Conservation (phyloP, 2,113 vertebrate genomes). For the Numenius arquata region DNA sequence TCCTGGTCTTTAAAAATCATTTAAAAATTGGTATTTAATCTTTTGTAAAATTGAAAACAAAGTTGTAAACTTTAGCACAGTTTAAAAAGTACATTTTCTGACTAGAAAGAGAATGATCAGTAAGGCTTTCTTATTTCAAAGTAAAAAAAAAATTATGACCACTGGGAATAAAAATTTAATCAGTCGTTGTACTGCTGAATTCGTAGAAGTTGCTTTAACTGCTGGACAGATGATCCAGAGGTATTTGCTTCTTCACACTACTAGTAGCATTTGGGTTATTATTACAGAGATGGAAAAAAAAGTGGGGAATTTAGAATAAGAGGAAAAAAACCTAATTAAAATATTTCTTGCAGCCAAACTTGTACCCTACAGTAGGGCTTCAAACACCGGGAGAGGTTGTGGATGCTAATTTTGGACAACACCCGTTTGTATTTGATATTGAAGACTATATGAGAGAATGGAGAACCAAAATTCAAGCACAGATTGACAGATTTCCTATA, state of each 20-base stretch:
- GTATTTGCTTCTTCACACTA: neutral
- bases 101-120: neutral
- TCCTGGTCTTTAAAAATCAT: neutral
- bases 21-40: neutral
- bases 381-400: constrained; percentile 98
- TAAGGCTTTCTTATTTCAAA: neutral
- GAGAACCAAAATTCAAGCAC: constrained; percentile 96
- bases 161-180: neutral
- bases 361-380: constrained; percentile 97
- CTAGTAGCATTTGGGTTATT: neutral
- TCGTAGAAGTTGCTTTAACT: neutral
- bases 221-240: neutral
- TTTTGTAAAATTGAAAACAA: neutral
- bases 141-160: neutral
- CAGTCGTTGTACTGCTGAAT: neutral
- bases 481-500: constrained; percentile 93
- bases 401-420: constrained; percentile 97
- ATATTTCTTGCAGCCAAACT: constrained; percentile 86
- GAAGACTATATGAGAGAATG: constrained; percentile 99
- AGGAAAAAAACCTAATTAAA: constrained; percentile 27
- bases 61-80: neutral
- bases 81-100: neutral
- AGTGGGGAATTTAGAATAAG: neutral
- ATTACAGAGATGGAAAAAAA: neutral
- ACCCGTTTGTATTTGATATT: constrained; percentile 97